Percentiles rank a stretch among this genome's conserved stretches.
These are phyloP conservation scores for Saguinus imperator DNA, from an alignment of 2,113 vertebrate species.

Conservation along the genomic window DNA sequence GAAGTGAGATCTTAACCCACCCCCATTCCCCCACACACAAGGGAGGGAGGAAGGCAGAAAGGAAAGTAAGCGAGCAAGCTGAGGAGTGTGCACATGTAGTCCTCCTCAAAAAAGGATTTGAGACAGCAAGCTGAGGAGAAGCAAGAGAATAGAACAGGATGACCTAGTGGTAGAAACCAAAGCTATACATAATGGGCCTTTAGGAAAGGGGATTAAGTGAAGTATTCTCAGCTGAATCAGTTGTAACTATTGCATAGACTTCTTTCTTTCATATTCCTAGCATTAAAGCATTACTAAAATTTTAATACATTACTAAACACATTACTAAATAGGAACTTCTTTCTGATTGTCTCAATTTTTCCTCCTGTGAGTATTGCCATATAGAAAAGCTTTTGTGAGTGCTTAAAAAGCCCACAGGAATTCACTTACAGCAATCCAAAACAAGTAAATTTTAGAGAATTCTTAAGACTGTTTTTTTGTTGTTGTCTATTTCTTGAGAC, in stretches of 20 bases:
- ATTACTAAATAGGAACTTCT: not conserved
- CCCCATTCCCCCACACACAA: not conserved
- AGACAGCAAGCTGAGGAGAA: not conserved
- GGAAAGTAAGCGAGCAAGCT: not conserved
- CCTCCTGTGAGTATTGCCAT: not conserved
- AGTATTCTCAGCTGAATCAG: not conserved
- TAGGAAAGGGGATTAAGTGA: not conserved
- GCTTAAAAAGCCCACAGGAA: not conserved
- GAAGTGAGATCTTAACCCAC: not conserved
- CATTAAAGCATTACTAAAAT: constrained; percentile 26
- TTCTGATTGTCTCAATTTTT: not conserved
- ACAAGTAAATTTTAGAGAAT: not conserved
- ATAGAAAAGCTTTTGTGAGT: not conserved
- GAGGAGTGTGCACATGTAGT: not conserved
- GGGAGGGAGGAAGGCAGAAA: not conserved
- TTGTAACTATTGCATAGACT: not conserved
- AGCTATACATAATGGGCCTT: not conserved
- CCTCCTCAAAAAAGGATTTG: not conserved
- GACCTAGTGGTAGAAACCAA: not conserved
- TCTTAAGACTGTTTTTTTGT: not conserved
- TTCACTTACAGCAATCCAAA: not conserved
- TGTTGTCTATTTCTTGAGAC: too few relatives aligned
- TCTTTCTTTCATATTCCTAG: constrained; percentile 12
- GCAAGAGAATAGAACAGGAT: not conserved
- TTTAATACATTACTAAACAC: too few relatives aligned